phyloP scores from a whole-genome alignment of 2,113 vertebrate genomes.

The Geococcyx californianus region DNA sequence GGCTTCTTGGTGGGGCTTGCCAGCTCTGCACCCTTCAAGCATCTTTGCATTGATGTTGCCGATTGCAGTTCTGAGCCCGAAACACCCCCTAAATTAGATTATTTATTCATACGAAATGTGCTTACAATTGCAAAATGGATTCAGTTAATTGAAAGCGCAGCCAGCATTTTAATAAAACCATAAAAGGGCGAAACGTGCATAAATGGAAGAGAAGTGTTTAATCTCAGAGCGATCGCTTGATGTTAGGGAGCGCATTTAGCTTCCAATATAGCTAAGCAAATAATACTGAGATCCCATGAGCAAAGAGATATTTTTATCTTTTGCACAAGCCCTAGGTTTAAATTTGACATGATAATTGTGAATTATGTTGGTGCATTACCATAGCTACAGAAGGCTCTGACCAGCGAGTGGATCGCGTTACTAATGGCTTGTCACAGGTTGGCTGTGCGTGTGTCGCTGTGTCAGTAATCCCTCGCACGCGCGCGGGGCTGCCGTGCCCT shows the following conservation, averaged over 20 bases:
- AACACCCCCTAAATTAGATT: not conserved
- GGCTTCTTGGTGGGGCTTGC: no score
- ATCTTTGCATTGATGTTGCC: not conserved
- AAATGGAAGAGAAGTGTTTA: slow-evolving; percentile 41
- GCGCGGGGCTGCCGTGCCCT: not conserved
- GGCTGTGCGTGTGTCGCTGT: not conserved
- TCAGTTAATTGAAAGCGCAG: slow-evolving; percentile 40
- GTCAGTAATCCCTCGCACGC: not conserved
- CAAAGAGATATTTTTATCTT: slow-evolving; percentile 41
- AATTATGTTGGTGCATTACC: slow-evolving; percentile 18
- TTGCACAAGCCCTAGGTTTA: slow-evolving; percentile 20
- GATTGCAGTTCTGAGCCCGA: not conserved
- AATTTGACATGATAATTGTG: slow-evolving; percentile 44
- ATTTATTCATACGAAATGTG: slow-evolving; percentile 21
- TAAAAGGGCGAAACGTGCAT: slow-evolving; percentile 35
- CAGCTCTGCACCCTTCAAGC: not conserved
- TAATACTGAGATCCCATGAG: slow-evolving; percentile 25
- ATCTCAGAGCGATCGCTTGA: slow-evolving; percentile 1
- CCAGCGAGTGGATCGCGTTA: not conserved
- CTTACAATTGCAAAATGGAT: slow-evolving; percentile 18
- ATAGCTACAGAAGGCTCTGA: slow-evolving; percentile 40
- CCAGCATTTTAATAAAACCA: slow-evolving; percentile 40
- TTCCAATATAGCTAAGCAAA: slow-evolving; percentile 46
- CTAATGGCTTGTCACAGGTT: not conserved
- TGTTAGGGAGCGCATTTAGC: not conserved